A percentile compares a stretch with the other conserved stretches of the same genome.
phyloP scores from a whole-genome alignment of 2,113 vertebrate species.

The Ophthalmolycus amberensis region DNA sequence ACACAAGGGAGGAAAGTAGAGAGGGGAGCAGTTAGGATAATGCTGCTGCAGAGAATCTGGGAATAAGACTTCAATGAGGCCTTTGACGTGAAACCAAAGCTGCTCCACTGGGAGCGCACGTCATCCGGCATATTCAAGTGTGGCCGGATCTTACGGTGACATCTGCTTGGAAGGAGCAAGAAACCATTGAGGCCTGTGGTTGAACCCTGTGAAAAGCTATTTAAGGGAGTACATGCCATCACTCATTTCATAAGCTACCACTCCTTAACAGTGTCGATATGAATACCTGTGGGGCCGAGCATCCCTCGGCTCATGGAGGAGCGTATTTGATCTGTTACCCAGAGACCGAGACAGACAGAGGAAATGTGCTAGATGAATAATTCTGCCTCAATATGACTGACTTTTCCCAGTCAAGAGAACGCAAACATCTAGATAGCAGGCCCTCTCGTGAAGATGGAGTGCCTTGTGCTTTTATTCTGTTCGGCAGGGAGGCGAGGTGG shows the following conservation, averaged over 20 bases:
- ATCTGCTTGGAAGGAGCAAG: slow-evolving; percentile 47
- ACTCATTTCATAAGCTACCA: slow-evolving; percentile 60
- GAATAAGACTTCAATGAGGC: slow-evolving; percentile 69
- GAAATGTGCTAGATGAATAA: slow-evolving; percentile 32
- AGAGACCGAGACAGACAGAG: slow-evolving; percentile 23
- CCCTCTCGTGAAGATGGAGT: slow-evolving; percentile 11
- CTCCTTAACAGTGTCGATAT: slow-evolving; percentile 42
- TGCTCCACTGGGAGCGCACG: slow-evolving; percentile 58
- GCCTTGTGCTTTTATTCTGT: slow-evolving; percentile 12
- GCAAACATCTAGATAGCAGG: slow-evolving; percentile 23
- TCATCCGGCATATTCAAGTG: slow-evolving; percentile 58
- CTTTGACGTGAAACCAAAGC: slow-evolving; percentile 74
- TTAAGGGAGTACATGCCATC: slow-evolving; percentile 62
- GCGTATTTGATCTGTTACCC: slow-evolving; percentile 39
- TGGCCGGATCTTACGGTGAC: slow-evolving; percentile 60
- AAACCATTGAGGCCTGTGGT: slow-evolving; percentile 54
- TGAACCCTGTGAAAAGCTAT: slow-evolving; percentile 68
- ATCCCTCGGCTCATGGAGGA: slow-evolving; percentile 30
- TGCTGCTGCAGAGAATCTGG: slow-evolving; percentile 42
- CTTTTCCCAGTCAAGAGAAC: slow-evolving; percentile 37
- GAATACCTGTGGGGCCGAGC: slow-evolving; percentile 55
- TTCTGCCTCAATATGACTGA: slow-evolving; percentile 41
- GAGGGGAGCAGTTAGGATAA: slow-evolving; percentile 24
- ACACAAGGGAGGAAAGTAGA: slow-evolving; percentile 26
- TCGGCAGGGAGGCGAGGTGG: neutral